Percentiles rank a stretch among this genome's conserved stretches.
phyloP scores from a whole-genome alignment of 1,140 invertebrate genomes.

The Bombus haemorrhoidalis region DNA sequence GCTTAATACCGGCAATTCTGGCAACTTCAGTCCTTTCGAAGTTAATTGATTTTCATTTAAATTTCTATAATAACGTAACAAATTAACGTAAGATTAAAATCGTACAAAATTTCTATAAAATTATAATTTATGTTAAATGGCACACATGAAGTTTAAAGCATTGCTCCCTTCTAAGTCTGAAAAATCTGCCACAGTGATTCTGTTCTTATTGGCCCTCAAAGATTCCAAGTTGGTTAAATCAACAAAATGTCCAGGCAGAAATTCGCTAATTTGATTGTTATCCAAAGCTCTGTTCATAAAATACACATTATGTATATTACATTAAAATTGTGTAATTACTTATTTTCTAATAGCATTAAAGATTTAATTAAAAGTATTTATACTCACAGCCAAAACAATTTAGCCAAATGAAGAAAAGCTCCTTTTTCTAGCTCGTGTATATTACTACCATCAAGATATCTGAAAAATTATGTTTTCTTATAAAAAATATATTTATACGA shows the following conservation, averaged over 20 bases:
- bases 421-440: conserved; percentile 68
- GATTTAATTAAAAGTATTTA: neutral
- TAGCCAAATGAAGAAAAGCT: conserved; percentile 68
- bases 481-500: neutral
- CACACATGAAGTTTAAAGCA: conserved; percentile 80
- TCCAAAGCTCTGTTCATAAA: conserved; percentile 77
- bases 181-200: conserved; percentile 77
- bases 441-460: conserved; percentile 67
- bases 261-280: conserved; percentile 79
- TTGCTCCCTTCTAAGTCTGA: conserved; percentile 78
- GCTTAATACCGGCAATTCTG: conserved; percentile 78
- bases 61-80: conserved; percentile 61
- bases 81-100: neutral
- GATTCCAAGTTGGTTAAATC: conserved; percentile 79
- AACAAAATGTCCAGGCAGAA: conserved; percentile 76
- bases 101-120: neutral
- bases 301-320: too few relatives aligned
- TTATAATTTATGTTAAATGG: neutral
- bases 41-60: conserved; percentile 78
- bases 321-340: too few relatives aligned
- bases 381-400: conserved; percentile 75
- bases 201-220: conserved; percentile 79
- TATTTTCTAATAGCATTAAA: neutral
- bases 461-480: conserved; percentile 51
- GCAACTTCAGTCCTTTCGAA: conserved; percentile 78